A percentile compares a stretch with the other conserved stretches of the same genome.
Conservation (phyloP, 2,797 vertebrate species). For the Darevskia nairensis region DNA sequence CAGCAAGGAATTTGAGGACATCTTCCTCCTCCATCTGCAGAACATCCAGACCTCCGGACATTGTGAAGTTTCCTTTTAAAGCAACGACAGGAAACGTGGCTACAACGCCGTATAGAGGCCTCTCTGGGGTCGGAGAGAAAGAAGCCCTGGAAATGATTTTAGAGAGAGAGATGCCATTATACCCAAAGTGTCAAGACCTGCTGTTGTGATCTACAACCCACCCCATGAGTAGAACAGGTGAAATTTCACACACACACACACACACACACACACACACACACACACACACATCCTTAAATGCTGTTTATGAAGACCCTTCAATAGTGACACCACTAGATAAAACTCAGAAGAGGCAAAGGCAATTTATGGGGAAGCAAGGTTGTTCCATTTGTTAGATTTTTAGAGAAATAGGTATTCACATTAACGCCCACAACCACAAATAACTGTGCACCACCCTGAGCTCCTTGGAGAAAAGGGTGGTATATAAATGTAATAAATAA, state of each 20-base stretch:
- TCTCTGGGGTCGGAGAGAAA: too few species aligned
- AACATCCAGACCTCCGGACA: too few species aligned
- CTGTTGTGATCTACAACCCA: neutral
- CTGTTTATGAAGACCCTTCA: neutral
- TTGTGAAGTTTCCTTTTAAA: too few species aligned
- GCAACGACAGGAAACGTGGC: too few species aligned
- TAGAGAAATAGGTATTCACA: neutral
- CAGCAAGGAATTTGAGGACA: too few species aligned
- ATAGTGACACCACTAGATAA: neutral
- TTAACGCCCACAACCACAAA: neutral
- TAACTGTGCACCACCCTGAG: too few species aligned
- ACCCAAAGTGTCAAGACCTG: neutral
- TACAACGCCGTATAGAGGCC: too few species aligned
- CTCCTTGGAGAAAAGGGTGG: too few species aligned
- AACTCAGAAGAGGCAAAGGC: neutral
- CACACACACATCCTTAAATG: neutral
- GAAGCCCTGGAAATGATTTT: conserved; percentile 3
- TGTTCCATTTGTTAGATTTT: neutral
- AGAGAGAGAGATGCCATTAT: neutral
- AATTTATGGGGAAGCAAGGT: neutral
- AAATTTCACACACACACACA: neutral
- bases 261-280: too few species aligned
- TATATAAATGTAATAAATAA: too few species aligned
- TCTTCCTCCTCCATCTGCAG: too few species aligned
- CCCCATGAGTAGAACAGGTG: neutral